Base-by-base conservation (phyloP, 1,140 invertebrate genomes). In the Drosophila sp. region DNA sequence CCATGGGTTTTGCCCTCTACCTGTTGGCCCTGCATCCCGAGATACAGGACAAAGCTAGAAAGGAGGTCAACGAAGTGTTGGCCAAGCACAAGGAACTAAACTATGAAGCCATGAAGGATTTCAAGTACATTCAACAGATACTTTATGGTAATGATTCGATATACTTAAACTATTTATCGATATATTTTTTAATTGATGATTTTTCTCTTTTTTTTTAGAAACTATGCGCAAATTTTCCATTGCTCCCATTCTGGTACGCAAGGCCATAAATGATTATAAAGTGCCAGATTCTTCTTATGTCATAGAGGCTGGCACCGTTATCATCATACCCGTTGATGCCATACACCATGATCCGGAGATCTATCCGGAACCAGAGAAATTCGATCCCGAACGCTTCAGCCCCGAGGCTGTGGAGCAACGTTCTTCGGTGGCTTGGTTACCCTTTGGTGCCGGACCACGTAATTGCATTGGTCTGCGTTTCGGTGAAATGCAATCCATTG, bases 391-490 rank as follows among this genome's bases (percentile, higher is more conserved):
- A 72, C 91, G 95, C 62, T 96, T 95, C 80, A 66, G 93, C 5
- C 91, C 92, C 8, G 93, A 94, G 68, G 92, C 93, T 58, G 75
- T 90, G 27, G 64, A 91, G 25, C 87, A 90, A 8, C 92, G 94
- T 41, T 94, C 93, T 80, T 93, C 92, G 2, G 94, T 93, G 73
- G 81, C 93, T 0, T 96, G 94, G 82, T 92, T 96, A 38, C 95
- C 95, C 2, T 96, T 96, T 86, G 95, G 95, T 35, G 94, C 95
- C 50, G 96, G 95, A 25, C 94, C 94, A 0, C 92, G 95, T 57
- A 94, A 94, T 81, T 95, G 94, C 78, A 94, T 95, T 66, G 94
- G 94, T 93, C 40, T 87, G 11, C 73, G 83, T 11, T 90, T 90
- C 60, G 86, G 83, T 1, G 72, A 79, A 55, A 81, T 87, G 70